Base-by-base conservation (phyloP, 2,888 invertebrate genomes). In the Sicus ferrugineus region DNA sequence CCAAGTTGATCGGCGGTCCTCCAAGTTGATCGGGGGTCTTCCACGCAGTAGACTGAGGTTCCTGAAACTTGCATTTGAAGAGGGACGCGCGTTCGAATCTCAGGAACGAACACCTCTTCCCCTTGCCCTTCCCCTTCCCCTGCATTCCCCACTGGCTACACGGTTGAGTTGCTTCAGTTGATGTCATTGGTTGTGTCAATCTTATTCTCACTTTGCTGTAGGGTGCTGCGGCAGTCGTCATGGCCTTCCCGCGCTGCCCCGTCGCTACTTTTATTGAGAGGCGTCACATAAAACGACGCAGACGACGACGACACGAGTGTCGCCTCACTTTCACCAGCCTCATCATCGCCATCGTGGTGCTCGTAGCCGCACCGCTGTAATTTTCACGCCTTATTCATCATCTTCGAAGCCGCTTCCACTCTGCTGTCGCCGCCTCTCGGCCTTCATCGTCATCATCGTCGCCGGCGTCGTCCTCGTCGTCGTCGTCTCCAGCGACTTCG, bases 381-480 rank as follows among this genome's bases (percentile, higher is more conserved):
- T n/a, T n/a, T n/a, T n/a, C n/a, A n/a, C n/a, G n/a, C n/a, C n/a
- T n/a, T n/a, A n/a, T n/a, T n/a, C n/a, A n/a, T n/a, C n/a, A n/a
- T n/a, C n/a, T n/a, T n/a, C n/a, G n/a, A n/a, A 34, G 11, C 38
- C 11, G 38, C 11, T 11, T 9, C 11, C 11, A 34, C 11, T 34
- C 38, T 34, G 7, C n/a, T 34, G 7, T 34, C 11, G 5, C 7
- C 38, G 38, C 38, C 38, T 34, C 11, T 34, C 38, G 38, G 11
- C 21, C 50, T 9, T 21, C 50, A 50, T 62, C 9, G 6, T 46
- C 46, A 26, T 38, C 61, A 4, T 34, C 61, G 9, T 19, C 61
- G 21, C n/a, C 48, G 54, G 63, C 70, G 34, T 66, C 31, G 59
- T 28, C 63, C 46, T 61, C 54, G 38, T 59, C 58, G 50, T 68